phyloP scores from a whole-genome alignment of 2,113 vertebrate species.

The Porphyrio hochstetteri region DNA sequence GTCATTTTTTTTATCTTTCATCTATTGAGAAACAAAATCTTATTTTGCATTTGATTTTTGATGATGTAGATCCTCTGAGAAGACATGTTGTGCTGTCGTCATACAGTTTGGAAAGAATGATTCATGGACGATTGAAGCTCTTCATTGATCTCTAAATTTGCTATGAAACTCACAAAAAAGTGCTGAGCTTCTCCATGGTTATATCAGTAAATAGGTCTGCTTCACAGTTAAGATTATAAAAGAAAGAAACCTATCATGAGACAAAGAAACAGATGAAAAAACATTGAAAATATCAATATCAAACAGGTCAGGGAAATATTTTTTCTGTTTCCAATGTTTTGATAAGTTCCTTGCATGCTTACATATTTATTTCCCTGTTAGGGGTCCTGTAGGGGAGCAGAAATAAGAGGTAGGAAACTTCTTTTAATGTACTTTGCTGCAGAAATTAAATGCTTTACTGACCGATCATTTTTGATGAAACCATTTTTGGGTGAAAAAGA shows the following conservation, averaged over 20 bases:
- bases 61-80: background rate
- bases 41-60: background rate
- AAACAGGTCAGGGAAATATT: background rate
- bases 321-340: background rate
- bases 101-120: background rate
- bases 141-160: background rate
- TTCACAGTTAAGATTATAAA: background rate
- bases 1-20: background rate
- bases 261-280: background rate
- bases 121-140: background rate
- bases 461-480: background rate
- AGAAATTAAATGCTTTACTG: background rate
- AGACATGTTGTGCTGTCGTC: background rate
- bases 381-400: background rate
- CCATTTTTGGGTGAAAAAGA: background rate
- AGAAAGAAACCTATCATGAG: background rate
- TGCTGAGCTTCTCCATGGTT: background rate
- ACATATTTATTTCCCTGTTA: background rate
- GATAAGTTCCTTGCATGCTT: background rate
- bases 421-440: background rate
- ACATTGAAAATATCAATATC: background rate
- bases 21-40: background rate
- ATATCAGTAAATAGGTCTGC: background rate
- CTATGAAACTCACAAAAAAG: background rate
- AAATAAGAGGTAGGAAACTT: background rate